Conservation (phyloP, 2,113 vertebrate genomes). For the Solea solea region DNA sequence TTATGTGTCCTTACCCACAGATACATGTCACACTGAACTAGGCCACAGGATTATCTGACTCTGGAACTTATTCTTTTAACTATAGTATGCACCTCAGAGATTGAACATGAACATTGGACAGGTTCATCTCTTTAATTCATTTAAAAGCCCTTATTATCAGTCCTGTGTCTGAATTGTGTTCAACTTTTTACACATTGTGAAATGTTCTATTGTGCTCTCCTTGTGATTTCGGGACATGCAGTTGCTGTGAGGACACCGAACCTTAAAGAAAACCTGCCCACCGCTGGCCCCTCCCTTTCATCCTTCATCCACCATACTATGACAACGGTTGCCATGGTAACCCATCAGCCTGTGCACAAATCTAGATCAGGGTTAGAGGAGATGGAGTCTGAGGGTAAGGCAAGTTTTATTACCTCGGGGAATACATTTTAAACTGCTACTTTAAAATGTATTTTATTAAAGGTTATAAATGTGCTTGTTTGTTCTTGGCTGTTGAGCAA, state of each 20-base stretch:
- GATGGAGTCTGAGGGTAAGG: slow-evolving; percentile 90
- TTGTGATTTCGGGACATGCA: background rate
- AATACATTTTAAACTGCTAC: background rate
- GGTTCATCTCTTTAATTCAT: too few species aligned
- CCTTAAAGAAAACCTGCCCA: slow-evolving; percentile 34
- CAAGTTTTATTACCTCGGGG: background rate
- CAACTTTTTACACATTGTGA: background rate
- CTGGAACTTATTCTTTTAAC: too few species aligned
- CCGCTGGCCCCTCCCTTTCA: slow-evolving; percentile 39
- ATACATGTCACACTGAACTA: too few species aligned
- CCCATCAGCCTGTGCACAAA: slow-evolving; percentile 57
- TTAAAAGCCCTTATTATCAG: too few species aligned
- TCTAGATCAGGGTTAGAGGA: slow-evolving; percentile 73
- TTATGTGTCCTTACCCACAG: too few species aligned
- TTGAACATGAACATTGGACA: too few species aligned
- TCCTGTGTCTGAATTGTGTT: too few species aligned
- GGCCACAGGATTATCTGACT: too few species aligned
- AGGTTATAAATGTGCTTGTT: background rate
- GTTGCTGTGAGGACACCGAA: slow-evolving; percentile 36
- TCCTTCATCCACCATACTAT: slow-evolving; percentile 43
- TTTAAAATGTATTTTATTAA: background rate
- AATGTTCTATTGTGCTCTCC: background rate
- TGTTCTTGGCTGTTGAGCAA: background rate
- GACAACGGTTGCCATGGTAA: slow-evolving; percentile 62
- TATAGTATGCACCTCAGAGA: too few species aligned